Conservation (phyloP, 2,888 invertebrate species). For the Coecobrya sp. region DNA sequence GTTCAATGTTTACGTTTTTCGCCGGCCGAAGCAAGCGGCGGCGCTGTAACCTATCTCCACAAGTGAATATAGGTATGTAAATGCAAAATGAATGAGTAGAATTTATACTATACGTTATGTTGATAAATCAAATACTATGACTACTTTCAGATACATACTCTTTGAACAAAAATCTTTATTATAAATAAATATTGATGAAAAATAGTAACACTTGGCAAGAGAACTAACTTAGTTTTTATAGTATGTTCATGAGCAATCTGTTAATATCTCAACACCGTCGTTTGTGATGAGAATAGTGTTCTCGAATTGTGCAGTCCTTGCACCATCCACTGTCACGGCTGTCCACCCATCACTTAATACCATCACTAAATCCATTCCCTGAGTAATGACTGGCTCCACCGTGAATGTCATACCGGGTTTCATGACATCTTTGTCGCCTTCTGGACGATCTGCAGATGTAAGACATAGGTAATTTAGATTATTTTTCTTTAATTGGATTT, state of each 20-base stretch:
- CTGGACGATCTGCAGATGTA: not conserved
- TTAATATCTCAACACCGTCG: conserved; percentile 93
- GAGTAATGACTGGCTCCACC: conserved; percentile 95
- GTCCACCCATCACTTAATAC: conserved; percentile 97
- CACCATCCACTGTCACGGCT: conserved; percentile 93
- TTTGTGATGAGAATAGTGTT: conserved; percentile 96
- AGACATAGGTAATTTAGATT: too few relatives aligned
- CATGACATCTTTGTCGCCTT: conserved; percentile 89
- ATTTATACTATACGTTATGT: not conserved
- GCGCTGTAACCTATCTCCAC: too few relatives aligned
- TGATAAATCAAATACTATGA: not conserved
- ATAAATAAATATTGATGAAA: conserved; percentile 39
- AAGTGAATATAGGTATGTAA: too few relatives aligned
- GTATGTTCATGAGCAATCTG: not conserved
- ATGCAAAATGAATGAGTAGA: too few relatives aligned
- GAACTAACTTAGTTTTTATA: not conserved
- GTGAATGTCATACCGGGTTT: conserved; percentile 97
- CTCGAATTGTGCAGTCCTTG: conserved; percentile 96
- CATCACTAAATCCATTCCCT: conserved; percentile 91
- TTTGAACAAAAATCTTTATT: not conserved
- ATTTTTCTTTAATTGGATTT: too few relatives aligned
- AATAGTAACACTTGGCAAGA: not conserved
- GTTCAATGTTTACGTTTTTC: too few relatives aligned
- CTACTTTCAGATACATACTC: conserved; percentile 2
- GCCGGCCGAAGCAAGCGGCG: too few relatives aligned